Percentiles rank a stretch among this genome's conserved stretches.
Evolutionary conservation across 2,797 vertebrate genomes (phyloP).

Genomic region (Kryptolebias ocellatus): DNA sequence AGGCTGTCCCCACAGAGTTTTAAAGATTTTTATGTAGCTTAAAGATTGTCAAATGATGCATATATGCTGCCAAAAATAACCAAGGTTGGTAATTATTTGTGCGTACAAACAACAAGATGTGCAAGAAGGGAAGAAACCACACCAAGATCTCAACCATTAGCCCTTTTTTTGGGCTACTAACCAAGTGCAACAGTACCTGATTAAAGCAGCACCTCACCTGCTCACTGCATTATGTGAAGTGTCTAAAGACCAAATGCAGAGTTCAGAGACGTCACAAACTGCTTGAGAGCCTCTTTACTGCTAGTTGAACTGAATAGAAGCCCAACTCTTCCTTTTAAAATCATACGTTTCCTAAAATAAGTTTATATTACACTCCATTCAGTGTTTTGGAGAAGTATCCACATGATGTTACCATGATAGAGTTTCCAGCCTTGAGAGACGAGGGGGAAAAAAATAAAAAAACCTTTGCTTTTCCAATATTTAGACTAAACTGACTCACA

Average conservation of each 20-base stretch:
- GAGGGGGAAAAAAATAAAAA: neutral
- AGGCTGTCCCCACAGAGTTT: neutral
- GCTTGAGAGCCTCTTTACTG: conserved; percentile 29
- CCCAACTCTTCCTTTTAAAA: conserved; percentile 3
- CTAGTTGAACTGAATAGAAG: conserved; percentile 14
- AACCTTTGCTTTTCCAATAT: conserved; percentile 7
- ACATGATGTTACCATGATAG: neutral
- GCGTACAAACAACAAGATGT: conserved; percentile 51
- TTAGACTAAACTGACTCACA: conserved; percentile 34
- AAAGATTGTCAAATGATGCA: conserved; percentile 23
- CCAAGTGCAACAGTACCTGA: conserved; percentile 65
- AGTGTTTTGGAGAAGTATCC: neutral
- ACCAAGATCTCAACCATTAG: conserved; percentile 41
- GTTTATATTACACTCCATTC: conserved; percentile 7
- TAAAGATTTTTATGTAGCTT: conserved; percentile 10
- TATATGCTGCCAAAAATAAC: conserved; percentile 51
- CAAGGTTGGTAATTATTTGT: conserved; percentile 41
- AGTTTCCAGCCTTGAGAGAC: conserved; percentile 3
- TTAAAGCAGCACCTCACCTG: conserved; percentile 58
- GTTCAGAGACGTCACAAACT: conserved; percentile 35
- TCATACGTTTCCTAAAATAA: conserved; percentile 7
- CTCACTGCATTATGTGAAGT: conserved; percentile 60
- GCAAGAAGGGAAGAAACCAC: conserved; percentile 27
- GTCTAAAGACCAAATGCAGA: conserved; percentile 56
- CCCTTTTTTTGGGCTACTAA: conserved; percentile 47